phyloP scores from a whole-genome alignment of 2,888 invertebrate genomes.

The Synergus itoensis region DNA sequence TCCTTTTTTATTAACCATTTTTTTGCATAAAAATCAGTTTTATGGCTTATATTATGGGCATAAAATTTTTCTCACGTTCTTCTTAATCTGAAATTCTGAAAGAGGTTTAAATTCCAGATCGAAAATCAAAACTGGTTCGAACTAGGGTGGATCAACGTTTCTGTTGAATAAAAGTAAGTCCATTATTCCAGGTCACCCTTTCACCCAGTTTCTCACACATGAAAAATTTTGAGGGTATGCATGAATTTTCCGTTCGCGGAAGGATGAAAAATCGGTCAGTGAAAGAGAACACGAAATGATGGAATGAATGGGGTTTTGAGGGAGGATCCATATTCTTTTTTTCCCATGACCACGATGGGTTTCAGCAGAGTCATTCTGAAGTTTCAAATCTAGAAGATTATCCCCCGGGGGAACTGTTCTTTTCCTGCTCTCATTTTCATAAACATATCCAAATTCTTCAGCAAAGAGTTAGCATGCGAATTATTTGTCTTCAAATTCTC shows the following conservation, averaged over 20 bases:
- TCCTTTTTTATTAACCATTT: too few relatives aligned
- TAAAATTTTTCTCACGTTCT: constrained; percentile 21
- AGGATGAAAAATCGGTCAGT: constrained; percentile 31
- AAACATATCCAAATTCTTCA: too few relatives aligned
- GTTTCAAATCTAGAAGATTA: not conserved
- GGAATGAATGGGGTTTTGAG: not conserved
- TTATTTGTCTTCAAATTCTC: too few relatives aligned
- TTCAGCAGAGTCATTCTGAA: constrained; percentile 25
- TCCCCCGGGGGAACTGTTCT: not conserved
- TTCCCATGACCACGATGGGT: constrained; percentile 10
- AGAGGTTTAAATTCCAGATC: constrained; percentile 10
- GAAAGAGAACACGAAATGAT: constrained; percentile 1
- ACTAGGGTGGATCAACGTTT: not conserved
- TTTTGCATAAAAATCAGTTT: too few relatives aligned
- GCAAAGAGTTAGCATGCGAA: too few relatives aligned
- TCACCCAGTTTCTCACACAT: constrained; percentile 39
- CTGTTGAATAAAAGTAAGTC: not conserved
- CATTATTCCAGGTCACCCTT: constrained; percentile 32
- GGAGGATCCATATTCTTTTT: constrained; percentile 24
- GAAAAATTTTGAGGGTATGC: not conserved
- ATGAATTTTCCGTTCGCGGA: constrained; percentile 14
- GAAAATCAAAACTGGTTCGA: constrained; percentile 24
- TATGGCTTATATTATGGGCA: too few relatives aligned
- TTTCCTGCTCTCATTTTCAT: not conserved
- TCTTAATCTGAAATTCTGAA: not conserved